phyloP scores from a whole-genome alignment of 2,888 invertebrate genomes.

The Patella ulyssiponensis region DNA sequence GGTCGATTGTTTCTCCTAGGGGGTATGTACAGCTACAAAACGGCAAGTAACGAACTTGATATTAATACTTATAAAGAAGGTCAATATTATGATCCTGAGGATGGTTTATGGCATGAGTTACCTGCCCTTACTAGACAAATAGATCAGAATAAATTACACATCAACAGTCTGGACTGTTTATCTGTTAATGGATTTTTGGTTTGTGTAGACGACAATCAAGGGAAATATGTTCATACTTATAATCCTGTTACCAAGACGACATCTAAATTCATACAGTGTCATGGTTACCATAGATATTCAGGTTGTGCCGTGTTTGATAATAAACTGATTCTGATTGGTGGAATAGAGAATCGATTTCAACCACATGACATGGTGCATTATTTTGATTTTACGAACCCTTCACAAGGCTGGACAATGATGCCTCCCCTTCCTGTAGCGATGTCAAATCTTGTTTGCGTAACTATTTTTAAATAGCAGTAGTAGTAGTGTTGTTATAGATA shows the following conservation, averaged over 20 bases:
- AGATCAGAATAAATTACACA: constrained; percentile 8
- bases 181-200: constrained; percentile 27
- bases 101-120: constrained; percentile 30
- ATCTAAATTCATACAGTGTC: constrained; percentile 22
- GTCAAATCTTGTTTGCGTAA: constrained; percentile 24
- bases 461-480: constrained; percentile 2
- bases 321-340: constrained; percentile 28
- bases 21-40: constrained; percentile 21
- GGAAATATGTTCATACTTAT: constrained; percentile 29
- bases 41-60: not conserved
- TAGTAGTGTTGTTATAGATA: no score
- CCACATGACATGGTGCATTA: constrained; percentile 33
- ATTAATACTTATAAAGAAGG: constrained; percentile 23
- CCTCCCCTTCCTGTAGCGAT: constrained; percentile 20
- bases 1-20: constrained; percentile 33
- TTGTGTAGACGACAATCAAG: constrained; percentile 20
- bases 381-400: constrained; percentile 18
- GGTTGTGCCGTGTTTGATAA: constrained; percentile 27
- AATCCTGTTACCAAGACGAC: constrained; percentile 28
- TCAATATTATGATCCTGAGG: constrained; percentile 26
- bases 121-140: constrained; percentile 21
- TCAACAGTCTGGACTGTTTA: constrained; percentile 23
- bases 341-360: constrained; percentile 20
- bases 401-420: constrained; percentile 25
- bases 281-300: constrained; percentile 32